Base-by-base conservation (phyloP, 2,888 invertebrate genomes). In the Hybos culiciformis region DNA sequence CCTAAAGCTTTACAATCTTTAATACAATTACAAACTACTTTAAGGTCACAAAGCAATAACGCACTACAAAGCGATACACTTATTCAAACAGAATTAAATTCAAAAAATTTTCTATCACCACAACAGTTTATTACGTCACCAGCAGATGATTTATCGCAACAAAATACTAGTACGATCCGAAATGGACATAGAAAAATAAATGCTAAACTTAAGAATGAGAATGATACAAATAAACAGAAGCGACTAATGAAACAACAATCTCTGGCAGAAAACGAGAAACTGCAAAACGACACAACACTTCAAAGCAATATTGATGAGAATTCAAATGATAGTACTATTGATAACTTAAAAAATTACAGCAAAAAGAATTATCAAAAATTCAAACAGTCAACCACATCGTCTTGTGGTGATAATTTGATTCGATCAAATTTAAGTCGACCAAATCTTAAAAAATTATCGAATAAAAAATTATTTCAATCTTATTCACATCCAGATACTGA, bases 401-500 rank as follows among this genome's bases (percentile, higher is more conserved):
- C 43, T 42, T 42, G 41, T 46, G 21, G 24, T 29, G 36, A 43
- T 40, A 43, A 41, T 18, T 3, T 26, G 39, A 29, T 29, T n/a
- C 29, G 29, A n/a, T 12, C 29, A 36, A 36, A 36, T 21, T 20
- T 14, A 36, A 41, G 37, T 8, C 17, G 41, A 19, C 31, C 41
- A 34, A 46, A 29, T 37, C 45, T 37, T 37, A 41, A 40, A 36
- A 38, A 47, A 19, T 50, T 51, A 5, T 55, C 55, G 46, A 20
- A 50, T 11, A 53, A 54, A 42, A 55, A 54, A 26, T 43, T 58
- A 5, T 57, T 56, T 42, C 56, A 58, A 43, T 52, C 58, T 9
- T 61, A 58, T 46, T 58, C 56, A 0, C 61, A 60, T 54, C 59
- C 61, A 5, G 61, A 61, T 37, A 60, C 58, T 3, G 50, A 57